Evolutionary conservation across 2,888 invertebrate genomes (phyloP).

Genomic region (Xiphydria camelus): DNA sequence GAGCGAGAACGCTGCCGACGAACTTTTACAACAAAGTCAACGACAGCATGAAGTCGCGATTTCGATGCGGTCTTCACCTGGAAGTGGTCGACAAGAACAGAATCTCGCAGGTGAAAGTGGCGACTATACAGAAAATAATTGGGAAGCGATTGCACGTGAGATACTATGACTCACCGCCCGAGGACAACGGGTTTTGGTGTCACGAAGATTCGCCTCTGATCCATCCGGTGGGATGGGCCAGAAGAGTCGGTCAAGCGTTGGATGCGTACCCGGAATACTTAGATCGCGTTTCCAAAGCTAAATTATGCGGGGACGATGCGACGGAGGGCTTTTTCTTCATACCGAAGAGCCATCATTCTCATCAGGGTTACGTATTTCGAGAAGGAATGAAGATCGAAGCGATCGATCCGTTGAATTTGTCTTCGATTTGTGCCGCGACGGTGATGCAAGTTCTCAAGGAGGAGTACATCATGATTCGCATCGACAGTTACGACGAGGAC

Average conservation of each 20-base stretch:
- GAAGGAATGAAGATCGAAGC: constrained; percentile 96
- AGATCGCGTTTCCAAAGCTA: constrained; percentile 72
- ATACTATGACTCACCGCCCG: constrained; percentile 81
- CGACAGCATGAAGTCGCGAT: constrained; percentile 81
- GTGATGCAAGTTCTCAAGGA: constrained; percentile 90
- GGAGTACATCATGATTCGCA: constrained; percentile 94
- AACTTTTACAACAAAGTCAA: constrained; percentile 89
- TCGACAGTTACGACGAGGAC: constrained; percentile 90
- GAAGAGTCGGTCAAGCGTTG: constrained; percentile 83
- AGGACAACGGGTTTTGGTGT: constrained; percentile 93
- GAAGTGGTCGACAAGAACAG: constrained; percentile 97
- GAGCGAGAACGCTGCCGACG: constrained; percentile 91
- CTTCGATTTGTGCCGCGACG: constrained; percentile 93
- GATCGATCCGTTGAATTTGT: constrained; percentile 93
- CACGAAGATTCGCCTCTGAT: constrained; percentile 93
- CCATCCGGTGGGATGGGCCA: constrained; percentile 97
- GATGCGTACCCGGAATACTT: constrained; percentile 81
- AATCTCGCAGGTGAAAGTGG: constrained; percentile 90
- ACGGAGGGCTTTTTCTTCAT: constrained; percentile 77
- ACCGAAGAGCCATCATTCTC: constrained; percentile 60
- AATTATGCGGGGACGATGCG: constrained; percentile 76
- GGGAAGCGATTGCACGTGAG: constrained; percentile 90
- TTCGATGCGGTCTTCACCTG: constrained; percentile 79
- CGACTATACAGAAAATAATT: constrained; percentile 85
- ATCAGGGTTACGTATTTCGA: constrained; percentile 63